A percentile compares a stretch with the other conserved stretches of the same genome.
Evolutionary conservation across 2,797 vertebrate species (phyloP).

Genomic region (Sebastes taczanowskii): DNA sequence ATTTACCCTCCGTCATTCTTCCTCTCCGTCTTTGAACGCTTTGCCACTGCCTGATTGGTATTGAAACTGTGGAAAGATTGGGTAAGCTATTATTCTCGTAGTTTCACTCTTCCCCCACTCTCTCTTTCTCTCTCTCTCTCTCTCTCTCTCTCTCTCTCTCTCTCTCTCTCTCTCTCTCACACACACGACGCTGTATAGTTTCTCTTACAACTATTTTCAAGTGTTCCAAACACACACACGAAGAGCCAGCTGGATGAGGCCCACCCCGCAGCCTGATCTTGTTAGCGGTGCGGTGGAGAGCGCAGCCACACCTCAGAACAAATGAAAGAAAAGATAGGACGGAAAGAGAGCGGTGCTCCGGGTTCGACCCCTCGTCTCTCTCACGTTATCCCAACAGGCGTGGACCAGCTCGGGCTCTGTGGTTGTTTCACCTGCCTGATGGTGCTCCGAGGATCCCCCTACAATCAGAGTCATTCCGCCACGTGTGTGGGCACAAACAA

Average conservation of each 20-base stretch:
- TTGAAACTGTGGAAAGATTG: slow-evolving; percentile 59
- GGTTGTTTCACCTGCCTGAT: slow-evolving; percentile 40
- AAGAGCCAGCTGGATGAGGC: slow-evolving; percentile 71
- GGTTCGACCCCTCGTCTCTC: slow-evolving; percentile 51
- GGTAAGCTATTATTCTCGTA: slow-evolving; percentile 52
- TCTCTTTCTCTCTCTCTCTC: background rate
- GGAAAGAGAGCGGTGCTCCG: slow-evolving; percentile 27
- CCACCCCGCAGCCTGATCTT: slow-evolving; percentile 80
- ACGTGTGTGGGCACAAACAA: slow-evolving; percentile 36
- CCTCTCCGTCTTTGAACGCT: slow-evolving; percentile 52
- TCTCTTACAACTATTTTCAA: slow-evolving; percentile 62
- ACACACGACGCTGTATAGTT: slow-evolving; percentile 42
- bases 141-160: background rate
- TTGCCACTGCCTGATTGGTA: slow-evolving; percentile 49
- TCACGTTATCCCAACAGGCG: slow-evolving; percentile 59
- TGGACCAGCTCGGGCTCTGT: slow-evolving; percentile 38
- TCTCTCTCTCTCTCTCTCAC: background rate
- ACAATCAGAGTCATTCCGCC: slow-evolving; percentile 18
- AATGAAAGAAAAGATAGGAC: slow-evolving; percentile 62
- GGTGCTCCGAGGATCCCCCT: background rate
- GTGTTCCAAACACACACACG: slow-evolving; percentile 46
- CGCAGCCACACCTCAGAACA: slow-evolving; percentile 73
- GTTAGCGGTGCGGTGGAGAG: slow-evolving; percentile 73
- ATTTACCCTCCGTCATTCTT: slow-evolving; percentile 40
- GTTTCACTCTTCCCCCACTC: background rate